Evolutionary conservation across 1,140 invertebrate species (phyloP), one percentile per base, ranked within the genome.

Genomic region (Lordiphosa mommai): DNA sequence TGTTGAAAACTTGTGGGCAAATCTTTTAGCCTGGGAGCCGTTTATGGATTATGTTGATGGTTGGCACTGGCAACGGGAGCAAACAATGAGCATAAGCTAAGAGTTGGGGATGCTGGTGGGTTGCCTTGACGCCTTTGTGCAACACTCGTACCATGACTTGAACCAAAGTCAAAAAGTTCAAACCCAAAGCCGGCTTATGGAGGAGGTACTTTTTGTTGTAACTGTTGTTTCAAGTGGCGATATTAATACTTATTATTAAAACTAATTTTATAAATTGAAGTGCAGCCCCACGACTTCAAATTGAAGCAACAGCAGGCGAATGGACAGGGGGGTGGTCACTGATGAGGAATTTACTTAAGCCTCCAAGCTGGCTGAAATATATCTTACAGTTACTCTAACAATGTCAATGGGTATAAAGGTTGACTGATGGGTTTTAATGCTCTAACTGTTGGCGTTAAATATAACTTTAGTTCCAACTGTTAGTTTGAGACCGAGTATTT

Each of bases 61-160:
- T 79, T 73, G 70, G 51, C 73, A 80, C 30, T 79, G 74, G 70
- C 74, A 80, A 82, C 56, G 41, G 33, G 48, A 13, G 71, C 74
- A 74, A 82, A 80, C 74, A 80, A 80, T 71, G 74, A 43, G 71
- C 71, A 61, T 74, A 82, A 80, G 74, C 70, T 40, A 10, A 9
- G 9, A 36, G 14, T 6, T 12, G 4, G 32, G 32, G 40, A 8
- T n/a, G 5, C 23, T 14, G 37, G 23, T 10, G 27, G 41, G 76
- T 80, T 82, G 76, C 76, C 76, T 58, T 82, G 76, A 30, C 61
- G 71, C 72, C 74, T 80, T 79, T 80, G 73, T 79, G 44, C 10
- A 58, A 76, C 53, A 60, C 55, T 64, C 72, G 49, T 61, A 61
- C 34, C 79, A 79, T 74, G 73, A 66, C 60, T 36, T 58, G 66